Percentiles rank a stretch among this genome's conserved stretches.
Evolutionary conservation across 2,113 vertebrate genomes (phyloP).

Genomic region (Pedionomus torquatus): DNA sequence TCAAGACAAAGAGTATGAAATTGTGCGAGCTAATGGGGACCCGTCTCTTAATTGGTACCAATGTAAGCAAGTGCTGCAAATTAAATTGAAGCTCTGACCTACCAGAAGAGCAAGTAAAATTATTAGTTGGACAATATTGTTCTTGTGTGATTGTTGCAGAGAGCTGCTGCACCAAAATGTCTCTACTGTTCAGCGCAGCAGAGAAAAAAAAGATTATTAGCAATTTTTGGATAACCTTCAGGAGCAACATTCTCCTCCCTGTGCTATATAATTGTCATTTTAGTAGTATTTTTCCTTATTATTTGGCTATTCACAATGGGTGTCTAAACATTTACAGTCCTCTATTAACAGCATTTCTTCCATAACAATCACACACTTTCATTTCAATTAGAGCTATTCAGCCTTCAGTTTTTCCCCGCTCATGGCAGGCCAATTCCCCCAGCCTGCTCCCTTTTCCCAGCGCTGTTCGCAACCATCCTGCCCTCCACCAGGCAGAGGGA

Average conservation of each 20-base stretch:
- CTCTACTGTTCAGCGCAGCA: neutral
- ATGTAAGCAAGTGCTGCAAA: constrained; percentile 58
- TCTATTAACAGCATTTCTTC: constrained; percentile 73
- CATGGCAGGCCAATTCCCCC: constrained; percentile 69
- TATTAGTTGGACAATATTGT: constrained; percentile 40
- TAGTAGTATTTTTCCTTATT: constrained; percentile 71
- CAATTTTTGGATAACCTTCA: constrained; percentile 61
- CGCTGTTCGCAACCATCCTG: constrained; percentile 38
- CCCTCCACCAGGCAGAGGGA: constrained; percentile 59
- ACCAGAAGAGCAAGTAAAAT: constrained; percentile 57
- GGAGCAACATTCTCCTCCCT: constrained; percentile 12
- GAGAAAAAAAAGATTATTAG: constrained; percentile 34
- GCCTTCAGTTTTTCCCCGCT: constrained; percentile 67
- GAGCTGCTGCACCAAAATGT: constrained; percentile 36
- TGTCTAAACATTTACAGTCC: constrained; percentile 82
- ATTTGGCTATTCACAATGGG: constrained; percentile 74
- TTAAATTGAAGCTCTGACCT: constrained; percentile 49
- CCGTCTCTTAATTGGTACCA: constrained; percentile 11
- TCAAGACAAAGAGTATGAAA: constrained; percentile 47
- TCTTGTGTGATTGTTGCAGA: constrained; percentile 42
- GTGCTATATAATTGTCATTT: constrained; percentile 50
- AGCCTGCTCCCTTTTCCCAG: constrained; percentile 61
- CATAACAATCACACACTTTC: constrained; percentile 74
- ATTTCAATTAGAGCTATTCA: constrained; percentile 83
- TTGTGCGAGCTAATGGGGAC: constrained; percentile 21